Base-by-base conservation (phyloP, 2,888 invertebrate genomes). In the Drosophila kanekoi region DNA sequence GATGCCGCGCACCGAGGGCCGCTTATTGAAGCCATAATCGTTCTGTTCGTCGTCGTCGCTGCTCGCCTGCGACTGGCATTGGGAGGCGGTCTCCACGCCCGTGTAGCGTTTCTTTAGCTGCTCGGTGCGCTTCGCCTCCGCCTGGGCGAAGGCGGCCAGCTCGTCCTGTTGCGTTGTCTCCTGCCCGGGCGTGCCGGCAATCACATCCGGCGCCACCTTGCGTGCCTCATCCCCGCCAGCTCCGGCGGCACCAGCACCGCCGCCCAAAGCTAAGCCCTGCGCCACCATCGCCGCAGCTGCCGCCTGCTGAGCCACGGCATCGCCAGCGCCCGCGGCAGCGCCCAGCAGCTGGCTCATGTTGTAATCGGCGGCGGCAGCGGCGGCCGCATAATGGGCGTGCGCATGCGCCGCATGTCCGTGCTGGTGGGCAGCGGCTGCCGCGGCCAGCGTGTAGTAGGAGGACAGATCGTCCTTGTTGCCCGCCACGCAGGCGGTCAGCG, bases 1-100 rank as follows among this genome's bases (percentile, higher is more conserved):
- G 72, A 98, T 97, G 0, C 97, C 97, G 1, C 97, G 94, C 1
- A 98, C 97, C 1, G 97, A 96, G 0, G 97, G 97, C n/a, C 97
- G 93, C 38, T 96, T 94, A 87, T 97, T 96, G 91, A 98, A 97
- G 0, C 97, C 97, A 84, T 97, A 97, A 90, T 97, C 97, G 81
- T 97, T 97, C 80, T 97, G 96, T 79, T 97, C 97, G 65, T 96
- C 96, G 53, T 96, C 96, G 65, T 95, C 92, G 40, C 92, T 92
- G 77, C 90, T 92, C 35, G 82, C 89, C 74, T 89, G 90, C 20
- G 90, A 90, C 52, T 81, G 70, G 10, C 32, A 48, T 14, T 68
- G 71, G 1, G 62, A 32, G 86, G 90, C 18, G 90, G 83, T 58
- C 35, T 95, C 94, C 75, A 94, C 94, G 52, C 77, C 87, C 41